Base-by-base conservation (phyloP, 1,140 invertebrate genomes). In the Nebria ingens region DNA sequence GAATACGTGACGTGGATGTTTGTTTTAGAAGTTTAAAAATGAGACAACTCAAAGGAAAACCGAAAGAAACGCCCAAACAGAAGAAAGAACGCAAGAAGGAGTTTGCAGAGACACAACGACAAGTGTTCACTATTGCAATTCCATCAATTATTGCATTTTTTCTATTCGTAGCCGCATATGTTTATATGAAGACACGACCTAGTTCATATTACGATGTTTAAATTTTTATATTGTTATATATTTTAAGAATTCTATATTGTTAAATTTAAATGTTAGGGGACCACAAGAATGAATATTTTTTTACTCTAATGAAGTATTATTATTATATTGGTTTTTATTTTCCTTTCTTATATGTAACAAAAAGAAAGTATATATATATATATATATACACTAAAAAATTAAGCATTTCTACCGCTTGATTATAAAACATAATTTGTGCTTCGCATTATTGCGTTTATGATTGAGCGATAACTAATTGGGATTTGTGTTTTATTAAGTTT, bases 41-140 rank as follows among this genome's bases (percentile, higher is more conserved):
- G 87, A 77, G 84, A 51, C 86, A 88, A 64, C 72, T 88, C 19
- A 91, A 89, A 69, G 83, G 85, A 53, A 85, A 85, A 70, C 80
- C 82, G 21, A 91, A 90, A 72, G 87, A 91, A 74, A 86, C 83
- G 0, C 81, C 82, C n/a, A 86, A 84, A 68, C 87, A 92, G 67
- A 89, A 87, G 65, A 82, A 85, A 56, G 85, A 91, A 62, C 75
- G 87, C 20, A 89, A 87, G 70, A 85, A 85, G 67, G 88, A 91
- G 59, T 89, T 89, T 62, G 70, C 84, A 2, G 82, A 88, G 68
- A 85, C 84, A 60, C 85, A 88, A 59, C 81, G 85, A 62, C 79
- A 86, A 65, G 73, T 87, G 2, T 81, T 85, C 59, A 89, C 86
- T 0, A 72, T 91, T 29, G 88, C 85, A 19, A 65, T 91, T 57